Evolutionary conservation across 2,113 vertebrate genomes (phyloP), one percentile per base, ranked within the genome.

Genomic region (Alethe castanea): DNA sequence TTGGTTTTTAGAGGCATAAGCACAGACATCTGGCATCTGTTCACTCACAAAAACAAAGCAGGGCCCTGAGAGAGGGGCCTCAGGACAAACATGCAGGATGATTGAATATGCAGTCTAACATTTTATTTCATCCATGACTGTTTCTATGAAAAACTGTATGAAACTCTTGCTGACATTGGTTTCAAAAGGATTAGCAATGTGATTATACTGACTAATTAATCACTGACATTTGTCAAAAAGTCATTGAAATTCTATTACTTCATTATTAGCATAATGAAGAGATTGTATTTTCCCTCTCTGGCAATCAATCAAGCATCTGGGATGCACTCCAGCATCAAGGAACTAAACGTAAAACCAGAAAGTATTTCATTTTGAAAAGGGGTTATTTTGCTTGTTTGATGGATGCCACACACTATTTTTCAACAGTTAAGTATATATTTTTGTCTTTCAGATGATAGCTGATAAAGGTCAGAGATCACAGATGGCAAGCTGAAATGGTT

Each of bases 221-320:
- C 86, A 90, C 80, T 93, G 89, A 91, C 57, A 91, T 94, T 93
- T 96, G 72, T 91, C 31, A 93, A 88, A 95, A 77, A 82, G 70
- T 88, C 28, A 95, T 80, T 93, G 54, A 92, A 95, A 89, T 95
- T 92, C 95, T 96, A 56, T 87, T 94, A 69, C 76, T 95, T 84
- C 61, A 61, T 90, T 96, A 96, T 96, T 96, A 94, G 44, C 90
- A 94, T 96, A 94, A 96, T 88, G 90, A 94, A 95, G 89, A 94
- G 93, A 86, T 84, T 59, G 25, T 88, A 80, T 93, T 96, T 97
- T 57, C 87, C 60, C 47, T 95, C 88, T 71, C 65, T 73, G 66
- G 61, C 92, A 97, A 84, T 95, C 96, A 97, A 70, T 96, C 94
- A 94, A 78, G 38, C 74, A 67, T 47, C 61, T 74, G 81, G 14